Base-by-base conservation (phyloP, 1,140 invertebrate genomes). In the fruit fly (Drosophila melanogaster) region DNA sequence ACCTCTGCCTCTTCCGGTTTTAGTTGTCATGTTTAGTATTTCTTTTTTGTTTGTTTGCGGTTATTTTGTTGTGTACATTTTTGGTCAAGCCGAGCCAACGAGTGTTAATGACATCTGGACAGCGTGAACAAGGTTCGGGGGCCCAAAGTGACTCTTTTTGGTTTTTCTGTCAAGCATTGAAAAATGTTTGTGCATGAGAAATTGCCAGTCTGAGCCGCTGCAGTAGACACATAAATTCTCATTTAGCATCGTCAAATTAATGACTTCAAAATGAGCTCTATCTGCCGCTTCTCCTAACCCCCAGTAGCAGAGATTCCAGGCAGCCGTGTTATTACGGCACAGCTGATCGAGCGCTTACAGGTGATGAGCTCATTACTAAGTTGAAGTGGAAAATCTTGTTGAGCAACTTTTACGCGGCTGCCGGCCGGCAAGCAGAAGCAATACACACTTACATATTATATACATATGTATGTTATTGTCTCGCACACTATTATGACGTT, bases 191-290 rank as follows among this genome's bases (percentile, higher is more conserved):
- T 75, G 70, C 78, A 81, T 83, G 83, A 80, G 75, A 81, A 83
- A 87, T 81, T 69, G 66, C 65, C 30, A 8, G 30, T 19, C 85
- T 56, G 62, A 43, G 58, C 74, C 75, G 58, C 65, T 87, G 83
- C 83, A 83, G 60, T 59, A 89, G 83, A 89, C 83, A 77, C 84
- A 87, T 87, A 89, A 87, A 87, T 87, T 87, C 83, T 77, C 84
- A 87, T 87, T 87, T 87, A 89, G 64, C 84, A 80, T 73, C 84
- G 79, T 79, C 83, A 87, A 89, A 87, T 87, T 87, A 87, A 87
- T 87, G 83, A 84, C 83, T 84, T 65, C 60, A 79, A 79, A 86
- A 81, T 33, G 19, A 47, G 80, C 43, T 62, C 64, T 46, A 46
- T 49, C 51, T 17, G 24, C 38, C 66, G 38, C 67, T 73, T 37